Percentiles rank a stretch among this genome's conserved stretches.
Evolutionary conservation across 2,888 invertebrate species (phyloP).

Genomic region (Pollenia griseotomentosa): DNA sequence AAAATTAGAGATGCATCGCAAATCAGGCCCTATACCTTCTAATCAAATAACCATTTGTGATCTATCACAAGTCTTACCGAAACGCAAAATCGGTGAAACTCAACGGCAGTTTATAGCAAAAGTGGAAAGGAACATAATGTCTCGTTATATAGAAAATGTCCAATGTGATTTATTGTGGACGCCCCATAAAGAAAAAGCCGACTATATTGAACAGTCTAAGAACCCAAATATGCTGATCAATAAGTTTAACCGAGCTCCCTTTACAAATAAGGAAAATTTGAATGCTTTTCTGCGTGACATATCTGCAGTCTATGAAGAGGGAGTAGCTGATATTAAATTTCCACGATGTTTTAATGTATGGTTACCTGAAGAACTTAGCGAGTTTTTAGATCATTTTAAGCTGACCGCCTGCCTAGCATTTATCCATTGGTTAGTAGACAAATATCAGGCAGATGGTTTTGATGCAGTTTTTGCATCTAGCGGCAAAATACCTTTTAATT

Average conservation of each 20-base stretch:
- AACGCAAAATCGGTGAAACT: constrained; percentile 83
- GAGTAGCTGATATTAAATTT: constrained; percentile 91
- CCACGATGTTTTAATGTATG: constrained; percentile 94
- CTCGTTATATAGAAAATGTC: constrained; percentile 91
- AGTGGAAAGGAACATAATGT: constrained; percentile 89
- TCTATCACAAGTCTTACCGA: constrained; percentile 82
- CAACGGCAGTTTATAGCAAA: constrained; percentile 86
- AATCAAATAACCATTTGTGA: constrained; percentile 82
- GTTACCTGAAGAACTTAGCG: constrained; percentile 91
- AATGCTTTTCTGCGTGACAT: constrained; percentile 91
- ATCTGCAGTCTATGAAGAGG: constrained; percentile 94
- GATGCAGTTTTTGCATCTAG: constrained; percentile 85
- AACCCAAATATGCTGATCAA: constrained; percentile 89
- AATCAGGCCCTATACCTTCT: constrained; percentile 78
- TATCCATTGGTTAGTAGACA: constrained; percentile 90
- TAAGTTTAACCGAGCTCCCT: constrained; percentile 93
- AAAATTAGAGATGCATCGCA: constrained; percentile 83
- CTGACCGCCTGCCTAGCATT: constrained; percentile 94
- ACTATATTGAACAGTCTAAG: constrained; percentile 83
- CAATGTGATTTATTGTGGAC: constrained; percentile 96
- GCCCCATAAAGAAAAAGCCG: constrained; percentile 90
- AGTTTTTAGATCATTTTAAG: constrained; percentile 95
- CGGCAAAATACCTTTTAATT: constrained; percentile 89
- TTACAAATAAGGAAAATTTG: constrained; percentile 96
- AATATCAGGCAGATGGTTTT: constrained; percentile 86